A percentile compares a stretch with the other conserved stretches of the same genome.
Evolutionary conservation across 1,140 invertebrate genomes (phyloP).

Genomic region (Glossosoma conforme): DNA sequence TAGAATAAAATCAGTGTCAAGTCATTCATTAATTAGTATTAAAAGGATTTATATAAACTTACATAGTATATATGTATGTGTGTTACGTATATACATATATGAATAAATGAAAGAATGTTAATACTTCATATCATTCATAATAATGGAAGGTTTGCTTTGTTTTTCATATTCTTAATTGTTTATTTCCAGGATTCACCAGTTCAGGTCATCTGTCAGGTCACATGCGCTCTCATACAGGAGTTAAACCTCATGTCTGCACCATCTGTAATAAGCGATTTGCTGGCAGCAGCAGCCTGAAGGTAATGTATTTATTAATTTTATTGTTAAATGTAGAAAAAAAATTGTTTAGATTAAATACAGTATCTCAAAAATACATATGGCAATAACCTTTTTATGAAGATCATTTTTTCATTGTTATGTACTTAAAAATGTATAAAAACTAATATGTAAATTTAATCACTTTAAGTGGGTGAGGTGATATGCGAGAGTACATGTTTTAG

Average conservation of each 20-base stretch:
- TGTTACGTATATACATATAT: no score
- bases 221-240: conserved; percentile 51
- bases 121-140: no score
- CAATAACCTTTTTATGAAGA: neutral
- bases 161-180: no score
- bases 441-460: neutral
- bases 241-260: conserved; percentile 56
- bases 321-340: neutral
- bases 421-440: neutral
- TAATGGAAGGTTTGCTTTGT: no score
- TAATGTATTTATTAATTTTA: neutral
- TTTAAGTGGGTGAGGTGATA: neutral
- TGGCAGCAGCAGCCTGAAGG: conserved; percentile 33
- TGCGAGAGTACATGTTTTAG: no score
- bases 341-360: neutral
- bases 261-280: conserved; percentile 48
- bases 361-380: neutral
- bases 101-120: no score
- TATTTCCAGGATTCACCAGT: neutral
- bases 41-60: no score
- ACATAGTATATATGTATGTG: no score
- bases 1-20: no score
- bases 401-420: neutral
- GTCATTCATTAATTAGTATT: no score
- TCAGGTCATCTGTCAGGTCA: conserved; percentile 45